Evolutionary conservation across 2,888 invertebrate species (phyloP), one percentile per base, ranked within the genome.

Genomic region (Epinotia ramella): DNA sequence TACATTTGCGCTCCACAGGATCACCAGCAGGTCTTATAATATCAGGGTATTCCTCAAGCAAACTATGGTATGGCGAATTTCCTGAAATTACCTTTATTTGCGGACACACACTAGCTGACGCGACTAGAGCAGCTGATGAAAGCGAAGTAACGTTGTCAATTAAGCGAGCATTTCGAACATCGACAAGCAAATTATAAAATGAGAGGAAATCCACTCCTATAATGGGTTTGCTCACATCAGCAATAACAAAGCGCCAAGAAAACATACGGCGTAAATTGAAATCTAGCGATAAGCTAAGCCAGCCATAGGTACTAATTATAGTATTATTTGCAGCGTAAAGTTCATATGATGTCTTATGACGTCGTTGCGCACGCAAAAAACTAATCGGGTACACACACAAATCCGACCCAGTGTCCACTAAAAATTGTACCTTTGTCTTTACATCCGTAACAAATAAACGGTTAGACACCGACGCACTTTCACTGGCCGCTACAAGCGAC

Each of bases 161-260:
- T 81, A 3, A 81, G 9, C 65, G 60, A 33, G 46, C 9, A 59
- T 73, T 59, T 9, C 60, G 62, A 62, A 67, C 33, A 62, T 67
- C 62, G 40, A 73, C 73, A 16, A 67, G 33, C 56, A 68, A 57
- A 20, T 20, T 40, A 20, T 57, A 18, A 49, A 16, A 46, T 2
- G 20, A 20, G 12, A 40, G 12, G 5, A 56, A 56, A 56, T n/a
- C n/a, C n/a, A 64, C 64, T 20, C 46, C 65, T 28, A 73, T 73
- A 24, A 69, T 74, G 7, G 74, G 69, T 44, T 74, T 74, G 16
- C 57, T 62, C 4, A 74, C 74, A 40, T 73, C 73, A 16, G 67
- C 73, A 1, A 73, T 28, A 3, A 64, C 9, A 66, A 66, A 73
- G 11, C 66, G 66, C 66, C 66, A 67, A 11, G 53, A 24, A 56